Conservation (phyloP, 2,797 vertebrate genomes). For the Podargus strigoides region DNA sequence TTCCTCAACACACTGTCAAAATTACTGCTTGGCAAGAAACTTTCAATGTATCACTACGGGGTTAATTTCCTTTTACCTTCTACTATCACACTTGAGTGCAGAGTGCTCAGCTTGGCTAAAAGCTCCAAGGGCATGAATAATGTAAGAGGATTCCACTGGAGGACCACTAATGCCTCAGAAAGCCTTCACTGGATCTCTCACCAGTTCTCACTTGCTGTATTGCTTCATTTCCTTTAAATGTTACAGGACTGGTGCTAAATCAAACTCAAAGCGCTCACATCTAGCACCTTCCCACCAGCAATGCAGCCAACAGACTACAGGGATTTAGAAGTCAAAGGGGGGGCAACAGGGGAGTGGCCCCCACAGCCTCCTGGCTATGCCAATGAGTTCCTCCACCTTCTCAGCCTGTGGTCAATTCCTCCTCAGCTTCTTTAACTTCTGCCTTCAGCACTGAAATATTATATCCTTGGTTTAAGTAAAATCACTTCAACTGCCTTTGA, state of each 20-base stretch:
- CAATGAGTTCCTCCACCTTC: neutral
- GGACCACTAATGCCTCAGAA: constrained; percentile 19
- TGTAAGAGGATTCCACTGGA: neutral
- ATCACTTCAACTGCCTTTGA: neutral
- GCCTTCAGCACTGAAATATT: neutral
- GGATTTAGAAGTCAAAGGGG: neutral
- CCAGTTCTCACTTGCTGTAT: neutral
- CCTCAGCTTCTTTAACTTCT: neutral
- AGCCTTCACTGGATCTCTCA: neutral
- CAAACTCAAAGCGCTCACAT: neutral
- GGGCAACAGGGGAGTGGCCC: neutral
- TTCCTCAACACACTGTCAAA: neutral
- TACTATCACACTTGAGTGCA: neutral
- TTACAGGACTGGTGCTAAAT: neutral
- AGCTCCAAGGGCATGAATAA: constrained; percentile 55
- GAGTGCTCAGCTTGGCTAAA: neutral
- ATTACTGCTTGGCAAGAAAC: neutral
- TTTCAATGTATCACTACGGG: neutral
- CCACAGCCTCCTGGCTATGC: neutral
- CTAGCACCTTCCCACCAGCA: neutral
- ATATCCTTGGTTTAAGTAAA: neutral
- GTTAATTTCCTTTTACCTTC: constrained; percentile 24
- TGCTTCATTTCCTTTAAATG: constrained; percentile 4
- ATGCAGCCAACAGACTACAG: neutral
- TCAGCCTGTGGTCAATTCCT: neutral